These are phyloP conservation scores for Drosophila azteca DNA, from an alignment of 1,140 invertebrate species.

Conservation along the genomic window DNA sequence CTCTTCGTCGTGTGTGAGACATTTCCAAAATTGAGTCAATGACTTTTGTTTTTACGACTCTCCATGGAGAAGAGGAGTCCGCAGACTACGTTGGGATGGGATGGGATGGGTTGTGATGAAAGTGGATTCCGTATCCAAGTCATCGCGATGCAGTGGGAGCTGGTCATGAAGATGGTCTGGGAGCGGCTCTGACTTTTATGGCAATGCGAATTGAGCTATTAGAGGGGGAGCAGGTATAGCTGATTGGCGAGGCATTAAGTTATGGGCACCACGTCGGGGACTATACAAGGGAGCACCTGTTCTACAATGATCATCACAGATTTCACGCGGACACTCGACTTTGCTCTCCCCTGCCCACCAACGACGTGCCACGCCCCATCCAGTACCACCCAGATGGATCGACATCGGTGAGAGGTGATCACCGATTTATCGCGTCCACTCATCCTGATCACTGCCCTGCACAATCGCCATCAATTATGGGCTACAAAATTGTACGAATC, in stretches of 20 bases:
- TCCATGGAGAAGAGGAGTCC: background rate
- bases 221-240: conserved; percentile 10
- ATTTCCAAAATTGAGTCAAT: conserved; percentile 81
- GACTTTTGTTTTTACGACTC: conserved; percentile 78
- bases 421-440: conserved; percentile 30
- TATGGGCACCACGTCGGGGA: no score
- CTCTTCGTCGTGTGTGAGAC: conserved; percentile 72
- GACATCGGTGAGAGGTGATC: no score
- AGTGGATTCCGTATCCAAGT: background rate
- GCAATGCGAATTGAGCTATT: conserved; percentile 74
- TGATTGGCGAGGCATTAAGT: no score
- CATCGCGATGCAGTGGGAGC: background rate
- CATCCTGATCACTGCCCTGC: background rate
- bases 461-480: conserved; percentile 65
- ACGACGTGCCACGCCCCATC: background rate
- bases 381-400: conserved; percentile 8
- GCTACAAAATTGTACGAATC: conserved; percentile 72
- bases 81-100: background rate
- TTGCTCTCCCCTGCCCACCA: background rate
- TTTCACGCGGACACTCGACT: conserved; percentile 4
- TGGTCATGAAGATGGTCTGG: conserved; percentile 12
- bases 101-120: background rate
- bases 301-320: conserved; percentile 5
- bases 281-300: conserved; percentile 12
- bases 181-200: conserved; percentile 52